A percentile compares a stretch with the other conserved stretches of the same genome.
These are phyloP conservation scores for Ochlodes sylvanus DNA, from an alignment of 2,888 invertebrate species.

Conservation along the genomic window DNA sequence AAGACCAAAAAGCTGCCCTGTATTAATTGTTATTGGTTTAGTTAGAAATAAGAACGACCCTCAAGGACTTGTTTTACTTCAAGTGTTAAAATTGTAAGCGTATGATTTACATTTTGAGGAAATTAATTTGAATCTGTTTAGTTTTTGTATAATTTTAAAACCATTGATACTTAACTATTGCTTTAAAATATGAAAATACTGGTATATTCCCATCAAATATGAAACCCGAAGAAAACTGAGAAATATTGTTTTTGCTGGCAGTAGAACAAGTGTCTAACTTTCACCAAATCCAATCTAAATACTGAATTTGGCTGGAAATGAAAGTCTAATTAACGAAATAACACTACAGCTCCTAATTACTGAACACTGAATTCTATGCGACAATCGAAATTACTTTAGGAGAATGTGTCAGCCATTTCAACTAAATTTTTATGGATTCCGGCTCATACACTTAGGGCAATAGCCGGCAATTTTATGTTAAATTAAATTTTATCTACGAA, in stretches of 20 bases:
- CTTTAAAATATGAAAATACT: no score
- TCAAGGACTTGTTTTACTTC: slow-evolving; percentile 8
- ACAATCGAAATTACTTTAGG: slow-evolving; percentile 10
- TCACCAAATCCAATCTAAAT: slow-evolving; percentile 29
- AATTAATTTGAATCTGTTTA: no score
- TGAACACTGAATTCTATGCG: slow-evolving; percentile 22
- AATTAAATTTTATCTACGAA: slow-evolving; percentile 6
- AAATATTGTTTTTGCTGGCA: neutral
- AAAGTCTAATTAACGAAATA: slow-evolving; percentile 32
- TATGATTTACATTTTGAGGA: neutral
- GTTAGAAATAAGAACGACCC: slow-evolving; percentile 19
- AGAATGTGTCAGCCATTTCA: slow-evolving; percentile 15
- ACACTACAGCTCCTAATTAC: slow-evolving; percentile 28
- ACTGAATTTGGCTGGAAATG: slow-evolving; percentile 24
- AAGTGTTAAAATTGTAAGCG: neutral
- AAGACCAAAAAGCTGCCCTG: slow-evolving; percentile 32
- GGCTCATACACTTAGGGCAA: slow-evolving; percentile 2
- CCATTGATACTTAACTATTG: no score
- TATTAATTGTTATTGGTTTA: slow-evolving; percentile 37
- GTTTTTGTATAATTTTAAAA: no score
- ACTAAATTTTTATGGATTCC: slow-evolving; percentile 20
- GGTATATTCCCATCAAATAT: neutral
- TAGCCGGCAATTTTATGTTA: slow-evolving; percentile 2
- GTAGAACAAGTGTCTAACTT: slow-evolving; percentile 4
- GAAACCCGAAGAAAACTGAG: neutral